These are phyloP conservation scores for Odontomachus brunneus DNA, from an alignment of 1,140 invertebrate genomes.

Conservation along the genomic window DNA sequence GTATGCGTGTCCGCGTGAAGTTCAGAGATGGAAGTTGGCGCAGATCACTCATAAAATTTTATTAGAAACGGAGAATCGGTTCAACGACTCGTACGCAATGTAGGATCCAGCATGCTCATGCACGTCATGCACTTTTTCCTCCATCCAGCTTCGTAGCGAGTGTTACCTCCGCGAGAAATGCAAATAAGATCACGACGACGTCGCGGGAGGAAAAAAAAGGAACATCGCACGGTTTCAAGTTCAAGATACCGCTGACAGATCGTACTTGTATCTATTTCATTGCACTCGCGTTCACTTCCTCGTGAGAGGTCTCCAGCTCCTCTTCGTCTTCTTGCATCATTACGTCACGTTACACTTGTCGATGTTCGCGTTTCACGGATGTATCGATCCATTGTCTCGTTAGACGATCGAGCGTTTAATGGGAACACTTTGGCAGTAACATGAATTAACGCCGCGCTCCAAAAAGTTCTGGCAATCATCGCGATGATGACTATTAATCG, in stretches of 20 bases:
- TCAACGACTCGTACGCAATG: too few species aligned
- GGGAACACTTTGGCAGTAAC: constrained; percentile 1
- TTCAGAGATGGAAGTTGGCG: too few species aligned
- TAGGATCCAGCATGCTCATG: too few species aligned
- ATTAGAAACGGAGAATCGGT: too few species aligned
- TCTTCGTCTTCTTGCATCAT: constrained; percentile 32
- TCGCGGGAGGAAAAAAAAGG: not conserved
- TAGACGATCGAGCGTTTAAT: constrained; percentile 8
- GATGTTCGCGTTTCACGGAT: constrained; percentile 19
- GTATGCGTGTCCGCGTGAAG: too few species aligned
- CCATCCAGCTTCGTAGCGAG: too few species aligned
- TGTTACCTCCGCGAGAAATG: not conserved
- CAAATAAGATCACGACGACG: constrained; percentile 4
- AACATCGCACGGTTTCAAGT: not conserved
- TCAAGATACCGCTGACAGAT: constrained; percentile 5
- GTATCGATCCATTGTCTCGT: constrained; percentile 17
- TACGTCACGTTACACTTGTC: constrained; percentile 48
- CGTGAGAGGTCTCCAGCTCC: too few species aligned
- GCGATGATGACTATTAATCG: constrained; percentile 3
- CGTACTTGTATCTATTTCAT: constrained; percentile 20
- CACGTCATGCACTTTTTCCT: too few species aligned
- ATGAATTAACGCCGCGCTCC: constrained; percentile 18
- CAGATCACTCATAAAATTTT: too few species aligned
- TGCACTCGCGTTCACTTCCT: constrained; percentile 16
- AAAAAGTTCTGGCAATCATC: constrained; percentile 20